Evolutionary conservation across 1,140 invertebrate species (phyloP), one percentile per base, ranked within the genome.

Genomic region (Calycopis cecrops): DNA sequence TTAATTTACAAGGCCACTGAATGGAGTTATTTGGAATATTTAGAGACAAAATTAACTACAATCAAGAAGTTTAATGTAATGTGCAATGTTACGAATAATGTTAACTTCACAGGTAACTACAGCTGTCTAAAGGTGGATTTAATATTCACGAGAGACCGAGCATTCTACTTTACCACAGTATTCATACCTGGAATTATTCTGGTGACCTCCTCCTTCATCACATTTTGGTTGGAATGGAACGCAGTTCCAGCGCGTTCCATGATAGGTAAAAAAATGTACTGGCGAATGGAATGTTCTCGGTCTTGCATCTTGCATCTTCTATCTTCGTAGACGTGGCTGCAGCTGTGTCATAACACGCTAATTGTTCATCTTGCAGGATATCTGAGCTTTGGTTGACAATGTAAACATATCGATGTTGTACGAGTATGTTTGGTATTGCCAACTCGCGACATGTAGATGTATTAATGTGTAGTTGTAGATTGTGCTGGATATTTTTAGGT

Each of bases 141-240:
- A 68, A 93, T 93, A 67, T 95, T 94, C 88, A 94, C 92, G 37
- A 89, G 94, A 81, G 94, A 95, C 87, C 90, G 94, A 89, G 92
- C 93, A 71, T 95, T 95, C 88, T 96, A 96, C 90, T 96, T 96
- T 89, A 96, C 94, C 65, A 96, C 95, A 69, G 95, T 96, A 74
- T 96, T 96, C 91, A 96, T 96, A 79, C 95, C 95, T 57, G 94
- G 95, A 70, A 95, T 96, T 74, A 95, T 96, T 80, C 90, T 96
- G 83, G 95, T 96, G 73, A 96, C 95, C 64, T 95, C 94, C 76
- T 96, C 94, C 58, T 96, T 96, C 91, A 96, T 96, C 87, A 96
- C 94, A 66, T 96, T 96, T 89, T 96, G 95, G 95, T 91, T 96
- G 73, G 95, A 96, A 88, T 96, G 95, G 94, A 96, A 96, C 88